phyloP scores from a whole-genome alignment of 2,888 invertebrate species.

The Eugnorisma glareosa region DNA sequence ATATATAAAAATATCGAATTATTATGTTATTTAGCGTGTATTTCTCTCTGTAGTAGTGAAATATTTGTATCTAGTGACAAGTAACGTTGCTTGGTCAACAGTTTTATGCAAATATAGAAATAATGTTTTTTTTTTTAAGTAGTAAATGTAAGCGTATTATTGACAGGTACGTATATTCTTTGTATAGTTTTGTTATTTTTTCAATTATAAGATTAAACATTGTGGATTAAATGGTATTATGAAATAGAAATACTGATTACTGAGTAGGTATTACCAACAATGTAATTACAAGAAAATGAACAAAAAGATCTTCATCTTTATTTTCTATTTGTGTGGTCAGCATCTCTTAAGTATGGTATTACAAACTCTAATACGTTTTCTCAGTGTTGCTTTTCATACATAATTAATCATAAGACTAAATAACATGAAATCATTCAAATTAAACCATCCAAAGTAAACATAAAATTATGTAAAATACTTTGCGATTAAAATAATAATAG shows the following conservation, averaged over 20 bases:
- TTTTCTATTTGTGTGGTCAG: not conserved
- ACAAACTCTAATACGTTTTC: not conserved
- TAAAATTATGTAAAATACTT: not conserved
- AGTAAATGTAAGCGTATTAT: not conserved
- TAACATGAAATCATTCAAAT: not conserved
- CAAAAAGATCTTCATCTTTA: not conserved
- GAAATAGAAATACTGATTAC: not conserved
- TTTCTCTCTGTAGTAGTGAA: conserved; percentile 43
- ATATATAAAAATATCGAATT: conserved; percentile 54
- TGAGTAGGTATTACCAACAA: not conserved
- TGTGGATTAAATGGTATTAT: not conserved
- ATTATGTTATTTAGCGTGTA: conserved; percentile 31
- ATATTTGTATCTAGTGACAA: conserved; percentile 18
- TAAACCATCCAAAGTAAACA: not conserved
- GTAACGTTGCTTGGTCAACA: conserved; percentile 32
- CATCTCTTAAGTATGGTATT: no score
- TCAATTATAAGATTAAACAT: not conserved
- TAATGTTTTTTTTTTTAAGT: not conserved
- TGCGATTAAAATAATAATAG: not conserved
- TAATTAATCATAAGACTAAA: not conserved
- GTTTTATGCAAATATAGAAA: not conserved
- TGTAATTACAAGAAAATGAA: not conserved
- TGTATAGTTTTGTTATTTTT: not conserved
- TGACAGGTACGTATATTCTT: not conserved
- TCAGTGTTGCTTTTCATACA: not conserved